Conservation (phyloP, 1,140 invertebrate species). For the Oscheius sp. region DNA sequence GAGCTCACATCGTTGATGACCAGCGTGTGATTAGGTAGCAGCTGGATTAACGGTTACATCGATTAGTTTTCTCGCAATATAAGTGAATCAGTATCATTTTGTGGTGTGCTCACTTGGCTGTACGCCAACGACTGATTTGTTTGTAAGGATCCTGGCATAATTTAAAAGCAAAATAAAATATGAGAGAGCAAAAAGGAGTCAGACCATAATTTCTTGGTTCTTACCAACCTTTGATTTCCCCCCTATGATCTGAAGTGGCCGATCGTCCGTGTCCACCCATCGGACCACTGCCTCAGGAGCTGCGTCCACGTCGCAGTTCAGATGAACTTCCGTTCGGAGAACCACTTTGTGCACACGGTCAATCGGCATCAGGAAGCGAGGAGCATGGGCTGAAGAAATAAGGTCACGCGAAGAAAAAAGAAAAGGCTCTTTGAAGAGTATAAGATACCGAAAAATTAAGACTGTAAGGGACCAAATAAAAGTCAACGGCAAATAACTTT, state of each 20-base stretch:
- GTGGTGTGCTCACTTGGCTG: too few species aligned
- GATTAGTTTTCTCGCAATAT: too few species aligned
- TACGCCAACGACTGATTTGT: too few species aligned
- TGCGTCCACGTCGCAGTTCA: constrained; percentile 89
- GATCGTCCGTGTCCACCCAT: constrained; percentile 72
- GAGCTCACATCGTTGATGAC: constrained; percentile 78
- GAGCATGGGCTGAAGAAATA: constrained; percentile 50
- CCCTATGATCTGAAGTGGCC: constrained; percentile 45
- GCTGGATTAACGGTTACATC: too few species aligned
- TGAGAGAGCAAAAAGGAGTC: too few species aligned
- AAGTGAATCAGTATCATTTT: too few species aligned
- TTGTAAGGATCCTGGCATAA: too few species aligned
- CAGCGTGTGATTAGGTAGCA: constrained; percentile 76
- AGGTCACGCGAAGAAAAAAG: constrained; percentile 33
- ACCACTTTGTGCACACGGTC: constrained; percentile 57
- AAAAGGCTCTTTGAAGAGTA: constrained; percentile 3
- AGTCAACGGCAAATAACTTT: neutral
- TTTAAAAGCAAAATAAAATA: too few species aligned
- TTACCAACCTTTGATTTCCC: constrained; percentile 58
- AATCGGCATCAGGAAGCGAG: constrained; percentile 49
- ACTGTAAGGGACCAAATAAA: neutral
- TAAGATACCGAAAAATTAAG: neutral
- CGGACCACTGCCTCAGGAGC: constrained; percentile 89
- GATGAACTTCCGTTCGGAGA: constrained; percentile 68
- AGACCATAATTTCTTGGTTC: too few species aligned